Evolutionary conservation across 2,797 vertebrate species (phyloP).

Genomic region (Spondyliosoma cantharus): DNA sequence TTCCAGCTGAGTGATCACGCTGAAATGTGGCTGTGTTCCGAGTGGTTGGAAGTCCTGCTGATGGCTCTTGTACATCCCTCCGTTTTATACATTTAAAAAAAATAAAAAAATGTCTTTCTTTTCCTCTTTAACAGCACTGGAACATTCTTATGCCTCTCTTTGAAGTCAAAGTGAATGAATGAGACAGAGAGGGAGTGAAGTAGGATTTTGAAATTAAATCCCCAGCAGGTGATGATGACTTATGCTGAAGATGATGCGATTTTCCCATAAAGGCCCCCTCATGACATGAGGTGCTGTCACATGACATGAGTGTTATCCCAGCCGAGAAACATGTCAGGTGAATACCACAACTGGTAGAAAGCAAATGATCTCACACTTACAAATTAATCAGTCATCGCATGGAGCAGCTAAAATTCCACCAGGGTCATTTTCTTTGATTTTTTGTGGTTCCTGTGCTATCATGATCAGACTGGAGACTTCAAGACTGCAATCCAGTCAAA

Average conservation of each 20-base stretch:
- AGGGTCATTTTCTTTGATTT: conserved; percentile 11
- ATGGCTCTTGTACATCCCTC: conserved; percentile 13
- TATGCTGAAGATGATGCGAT: conserved; percentile 61
- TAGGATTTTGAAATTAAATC: conserved; percentile 62
- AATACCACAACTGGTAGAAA: conserved; percentile 1
- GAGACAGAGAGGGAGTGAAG: conserved; percentile 41
- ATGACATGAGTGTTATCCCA: conserved; percentile 34
- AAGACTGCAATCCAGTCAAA: background rate
- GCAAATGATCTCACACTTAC: background rate
- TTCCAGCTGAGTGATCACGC: conserved; percentile 44
- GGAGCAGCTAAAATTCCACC: background rate
- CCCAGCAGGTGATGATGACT: conserved; percentile 67
- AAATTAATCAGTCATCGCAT: background rate
- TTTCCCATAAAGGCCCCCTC: conserved; percentile 40
- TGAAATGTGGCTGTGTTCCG: conserved; percentile 28
- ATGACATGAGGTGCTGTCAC: conserved; percentile 37
- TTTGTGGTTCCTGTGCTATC: conserved; percentile 9
- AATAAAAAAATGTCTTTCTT: background rate
- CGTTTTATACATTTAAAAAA: background rate
- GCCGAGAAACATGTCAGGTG: background rate
- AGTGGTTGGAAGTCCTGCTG: conserved; percentile 1
- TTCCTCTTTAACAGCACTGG: conserved; percentile 11
- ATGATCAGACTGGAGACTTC: background rate
- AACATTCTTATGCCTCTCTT: conserved; percentile 52
- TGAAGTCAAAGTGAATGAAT: conserved; percentile 52